Percentiles rank a stretch among this genome's conserved stretches.
phyloP scores from a whole-genome alignment of 1,140 invertebrate genomes.

The Eupristina koningsbergeri region DNA sequence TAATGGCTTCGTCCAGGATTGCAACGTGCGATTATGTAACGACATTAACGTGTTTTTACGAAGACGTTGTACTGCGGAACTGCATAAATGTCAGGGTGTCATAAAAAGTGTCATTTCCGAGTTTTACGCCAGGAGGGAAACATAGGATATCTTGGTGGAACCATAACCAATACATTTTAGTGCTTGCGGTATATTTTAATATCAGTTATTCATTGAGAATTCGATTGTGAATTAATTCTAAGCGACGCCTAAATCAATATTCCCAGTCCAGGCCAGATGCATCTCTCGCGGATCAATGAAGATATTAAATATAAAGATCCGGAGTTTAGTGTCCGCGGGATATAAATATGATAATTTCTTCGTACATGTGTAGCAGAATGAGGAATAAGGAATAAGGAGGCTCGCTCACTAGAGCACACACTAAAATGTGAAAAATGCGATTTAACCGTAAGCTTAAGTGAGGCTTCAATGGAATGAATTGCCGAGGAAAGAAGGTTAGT shows the following conservation, averaged over 20 bases:
- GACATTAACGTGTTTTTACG: not conserved
- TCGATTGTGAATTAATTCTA: conserved; percentile 1
- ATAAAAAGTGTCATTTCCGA: not conserved
- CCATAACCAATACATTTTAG: not conserved
- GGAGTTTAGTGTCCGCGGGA: too few species aligned
- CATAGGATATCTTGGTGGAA: not conserved
- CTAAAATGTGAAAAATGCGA: not conserved
- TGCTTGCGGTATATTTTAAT: not conserved
- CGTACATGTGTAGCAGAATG: not conserved
- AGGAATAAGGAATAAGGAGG: not conserved
- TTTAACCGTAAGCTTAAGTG: not conserved
- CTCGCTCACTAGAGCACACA: not conserved
- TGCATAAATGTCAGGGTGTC: not conserved
- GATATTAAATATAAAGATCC: not conserved
- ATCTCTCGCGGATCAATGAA: not conserved
- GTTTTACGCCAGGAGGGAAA: not conserved
- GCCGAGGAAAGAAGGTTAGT: not conserved
- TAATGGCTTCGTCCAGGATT: not conserved
- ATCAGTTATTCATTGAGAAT: conserved; percentile 37
- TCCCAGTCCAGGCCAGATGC: too few species aligned
- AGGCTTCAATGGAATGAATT: not conserved
- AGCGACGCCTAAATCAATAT: conserved; percentile 7
- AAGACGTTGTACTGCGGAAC: not conserved
- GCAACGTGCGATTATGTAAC: not conserved
- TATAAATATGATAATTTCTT: not conserved